A percentile compares a stretch with the other conserved stretches of the same genome.
Conservation (phyloP, 2,113 vertebrate genomes). For the Chroicocephalus ridibundus region DNA sequence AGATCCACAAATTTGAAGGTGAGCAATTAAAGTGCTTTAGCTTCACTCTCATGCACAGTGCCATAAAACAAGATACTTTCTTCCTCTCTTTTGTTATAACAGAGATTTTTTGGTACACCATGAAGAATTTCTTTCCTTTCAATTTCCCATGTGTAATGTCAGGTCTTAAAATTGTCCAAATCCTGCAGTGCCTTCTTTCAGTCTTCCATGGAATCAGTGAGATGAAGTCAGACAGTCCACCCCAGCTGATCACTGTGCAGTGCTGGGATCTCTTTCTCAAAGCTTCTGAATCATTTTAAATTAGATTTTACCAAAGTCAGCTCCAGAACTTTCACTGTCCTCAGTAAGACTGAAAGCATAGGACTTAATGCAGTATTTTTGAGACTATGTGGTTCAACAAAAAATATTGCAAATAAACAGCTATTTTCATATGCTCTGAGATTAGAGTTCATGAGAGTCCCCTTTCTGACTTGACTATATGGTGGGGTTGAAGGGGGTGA, state of each 20-base stretch:
- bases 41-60: background rate
- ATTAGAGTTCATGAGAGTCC: background rate
- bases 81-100: background rate
- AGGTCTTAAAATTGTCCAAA: background rate
- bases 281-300: background rate
- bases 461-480: background rate
- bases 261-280: background rate
- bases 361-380: background rate
- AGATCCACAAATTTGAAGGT: background rate
- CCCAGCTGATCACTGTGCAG: fast-evolving
- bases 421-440: background rate
- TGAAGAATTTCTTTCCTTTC: background rate
- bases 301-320: background rate
- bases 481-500: background rate
- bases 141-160: background rate
- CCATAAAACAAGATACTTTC: background rate
- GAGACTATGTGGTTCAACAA: background rate
- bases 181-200: background rate
- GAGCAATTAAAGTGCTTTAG: background rate
- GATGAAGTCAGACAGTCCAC: background rate
- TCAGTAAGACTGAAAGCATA: background rate
- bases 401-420: background rate
- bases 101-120: background rate
- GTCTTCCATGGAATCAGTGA: background rate
- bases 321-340: background rate